A percentile compares a stretch with the other conserved stretches of the same genome.
Evolutionary conservation across 2,113 vertebrate genomes (phyloP).

Genomic region (Entomyzon cyanotis): DNA sequence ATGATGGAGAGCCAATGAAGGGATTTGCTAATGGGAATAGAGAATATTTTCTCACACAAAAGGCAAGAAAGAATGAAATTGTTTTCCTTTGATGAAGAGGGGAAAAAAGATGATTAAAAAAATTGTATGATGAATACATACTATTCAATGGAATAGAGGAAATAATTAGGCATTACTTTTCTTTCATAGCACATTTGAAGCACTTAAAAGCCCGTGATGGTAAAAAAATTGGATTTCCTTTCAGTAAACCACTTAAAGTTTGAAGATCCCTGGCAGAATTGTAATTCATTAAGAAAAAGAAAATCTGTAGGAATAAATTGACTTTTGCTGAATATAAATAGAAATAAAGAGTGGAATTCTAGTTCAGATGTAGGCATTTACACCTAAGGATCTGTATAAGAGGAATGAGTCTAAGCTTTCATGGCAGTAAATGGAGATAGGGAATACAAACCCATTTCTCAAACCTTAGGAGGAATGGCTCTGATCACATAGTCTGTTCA

Average conservation of each 20-base stretch:
- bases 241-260: neutral
- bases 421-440: neutral
- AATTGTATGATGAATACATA: neutral
- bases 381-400: neutral
- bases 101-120: neutral
- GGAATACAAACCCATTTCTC: neutral
- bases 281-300: neutral
- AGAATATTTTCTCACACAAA: neutral
- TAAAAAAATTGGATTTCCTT: neutral
- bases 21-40: neutral
- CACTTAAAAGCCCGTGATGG: neutral
- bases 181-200: neutral
- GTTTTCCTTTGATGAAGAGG: neutral
- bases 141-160: neutral
- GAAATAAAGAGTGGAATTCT: neutral
- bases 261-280: neutral
- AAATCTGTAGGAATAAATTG: neutral
- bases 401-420: neutral
- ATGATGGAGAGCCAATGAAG: neutral
- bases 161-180: neutral
- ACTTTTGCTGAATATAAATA: neutral
- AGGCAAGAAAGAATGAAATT: neutral
- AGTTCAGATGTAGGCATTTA: neutral
- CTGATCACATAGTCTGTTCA: neutral
- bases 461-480: neutral